Percentiles rank a stretch among this genome's conserved stretches.
Conservation (phyloP, 37 sponge, comb jelly and placozoan species). For the Hexactinellida sp. region DNA sequence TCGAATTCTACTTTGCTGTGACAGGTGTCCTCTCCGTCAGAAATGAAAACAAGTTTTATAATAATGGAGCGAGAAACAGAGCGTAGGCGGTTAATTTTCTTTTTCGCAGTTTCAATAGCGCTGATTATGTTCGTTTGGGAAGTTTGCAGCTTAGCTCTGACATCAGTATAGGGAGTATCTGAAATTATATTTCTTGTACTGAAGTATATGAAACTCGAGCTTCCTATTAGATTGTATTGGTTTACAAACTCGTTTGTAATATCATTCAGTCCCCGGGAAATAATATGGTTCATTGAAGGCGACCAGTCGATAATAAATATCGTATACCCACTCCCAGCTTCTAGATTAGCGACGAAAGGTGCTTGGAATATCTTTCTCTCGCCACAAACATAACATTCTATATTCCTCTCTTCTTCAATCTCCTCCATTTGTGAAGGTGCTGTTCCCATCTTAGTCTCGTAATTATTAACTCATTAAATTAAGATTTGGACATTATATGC, state of each 20-base stretch:
- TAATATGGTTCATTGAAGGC: not conserved
- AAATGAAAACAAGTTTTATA: not conserved
- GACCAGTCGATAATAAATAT: not conserved
- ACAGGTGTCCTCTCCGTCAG: constrained; percentile 3
- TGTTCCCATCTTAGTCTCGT: not conserved
- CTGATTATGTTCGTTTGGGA: not conserved
- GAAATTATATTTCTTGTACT: constrained; percentile 14
- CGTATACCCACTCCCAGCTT: not conserved
- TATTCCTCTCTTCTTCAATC: not conserved
- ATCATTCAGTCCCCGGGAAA: not conserved
- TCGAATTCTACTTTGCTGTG: not conserved
- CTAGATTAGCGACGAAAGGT: not conserved
- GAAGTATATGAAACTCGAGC: not conserved
- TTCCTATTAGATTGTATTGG: not conserved
- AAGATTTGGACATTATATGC: not conserved
- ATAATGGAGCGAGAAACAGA: not conserved
- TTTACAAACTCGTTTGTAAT: not conserved
- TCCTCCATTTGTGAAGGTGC: not conserved
- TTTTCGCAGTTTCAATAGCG: constrained; percentile 12
- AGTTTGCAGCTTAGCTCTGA: not conserved
- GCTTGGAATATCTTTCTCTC: not conserved
- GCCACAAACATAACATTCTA: not conserved
- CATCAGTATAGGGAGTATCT: constrained; percentile 2
- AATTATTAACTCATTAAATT: not conserved
- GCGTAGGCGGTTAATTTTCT: not conserved